A percentile compares a stretch with the other conserved stretches of the same genome.
Conservation (phyloP, 2,888 invertebrate genomes). For the Cosmorhoe ocellata region DNA sequence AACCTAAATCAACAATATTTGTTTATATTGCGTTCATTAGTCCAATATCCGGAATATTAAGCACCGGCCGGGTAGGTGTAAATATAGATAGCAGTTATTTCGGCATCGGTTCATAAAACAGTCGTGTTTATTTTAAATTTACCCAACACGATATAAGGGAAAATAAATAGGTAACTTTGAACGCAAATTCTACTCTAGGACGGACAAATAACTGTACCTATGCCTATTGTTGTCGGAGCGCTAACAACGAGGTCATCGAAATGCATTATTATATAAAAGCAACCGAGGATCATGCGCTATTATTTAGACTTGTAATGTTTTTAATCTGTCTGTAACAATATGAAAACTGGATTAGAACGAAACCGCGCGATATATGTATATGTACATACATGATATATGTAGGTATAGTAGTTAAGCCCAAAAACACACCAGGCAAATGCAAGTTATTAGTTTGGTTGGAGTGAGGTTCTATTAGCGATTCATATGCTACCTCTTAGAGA, state of each 20-base stretch:
- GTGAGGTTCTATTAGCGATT: too few relatives aligned
- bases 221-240: constrained; percentile 32
- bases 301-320: too few relatives aligned
- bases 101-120: constrained; percentile 68
- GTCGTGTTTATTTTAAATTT: constrained; percentile 67
- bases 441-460: too few relatives aligned
- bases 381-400: too few relatives aligned
- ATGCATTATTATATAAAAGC: constrained; percentile 25
- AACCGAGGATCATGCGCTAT: constrained; percentile 1
- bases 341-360: too few relatives aligned
- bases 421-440: too few relatives aligned
- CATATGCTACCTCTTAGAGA: too few relatives aligned
- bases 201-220: constrained; percentile 22
- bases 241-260: constrained; percentile 22
- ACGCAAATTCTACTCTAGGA: constrained; percentile 27
- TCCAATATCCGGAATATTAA: constrained; percentile 29
- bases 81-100: constrained; percentile 51
- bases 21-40: constrained; percentile 17
- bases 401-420: too few relatives aligned
- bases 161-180: constrained; percentile 53
- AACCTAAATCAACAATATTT: constrained; percentile 2
- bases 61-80: constrained; percentile 33
- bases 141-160: constrained; percentile 54
- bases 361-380: too few relatives aligned
- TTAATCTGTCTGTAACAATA: too few relatives aligned